Percentiles rank a stretch among this genome's conserved stretches.
These are phyloP conservation scores for Copsychus sechellarum DNA, from an alignment of 2,113 vertebrate genomes.

Conservation along the genomic window DNA sequence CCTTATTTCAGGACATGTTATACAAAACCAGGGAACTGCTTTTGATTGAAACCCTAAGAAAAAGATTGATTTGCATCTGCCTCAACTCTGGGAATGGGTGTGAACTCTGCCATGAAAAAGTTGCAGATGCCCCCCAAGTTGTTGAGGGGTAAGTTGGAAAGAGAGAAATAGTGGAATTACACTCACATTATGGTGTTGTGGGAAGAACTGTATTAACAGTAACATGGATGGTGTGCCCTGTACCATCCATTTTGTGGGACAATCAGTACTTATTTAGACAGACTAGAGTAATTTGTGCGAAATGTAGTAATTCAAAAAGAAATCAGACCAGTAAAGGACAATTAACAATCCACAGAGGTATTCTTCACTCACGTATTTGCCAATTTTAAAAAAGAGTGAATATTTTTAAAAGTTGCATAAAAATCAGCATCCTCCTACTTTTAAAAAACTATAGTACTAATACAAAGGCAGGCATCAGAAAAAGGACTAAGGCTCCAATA, in stretches of 20 bases:
- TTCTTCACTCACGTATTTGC: not conserved
- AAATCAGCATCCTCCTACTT: not conserved
- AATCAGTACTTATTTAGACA: not conserved
- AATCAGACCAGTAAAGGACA: not conserved
- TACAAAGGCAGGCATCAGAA: not conserved
- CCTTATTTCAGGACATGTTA: not conserved
- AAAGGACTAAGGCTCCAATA: not conserved
- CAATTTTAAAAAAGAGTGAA: not conserved
- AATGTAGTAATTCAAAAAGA: not conserved
- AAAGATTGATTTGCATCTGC: not conserved
- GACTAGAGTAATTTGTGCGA: not conserved
- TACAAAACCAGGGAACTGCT: not conserved
- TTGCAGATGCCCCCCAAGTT: rapidly evolving
- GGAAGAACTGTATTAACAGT: not conserved
- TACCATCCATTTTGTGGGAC: not conserved
- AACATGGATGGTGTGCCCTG: not conserved
- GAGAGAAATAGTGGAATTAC: not conserved
- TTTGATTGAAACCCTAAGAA: not conserved
- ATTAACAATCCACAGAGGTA: not conserved
- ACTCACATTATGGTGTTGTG: not conserved
- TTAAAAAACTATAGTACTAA: not conserved
- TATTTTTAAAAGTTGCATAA: not conserved
- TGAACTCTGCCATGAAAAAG: not conserved
- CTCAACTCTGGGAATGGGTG: not conserved
- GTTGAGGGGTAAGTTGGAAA: not conserved